Base-by-base conservation (phyloP, 2,797 vertebrate genomes). In the Tolypeutes matacus region DNA sequence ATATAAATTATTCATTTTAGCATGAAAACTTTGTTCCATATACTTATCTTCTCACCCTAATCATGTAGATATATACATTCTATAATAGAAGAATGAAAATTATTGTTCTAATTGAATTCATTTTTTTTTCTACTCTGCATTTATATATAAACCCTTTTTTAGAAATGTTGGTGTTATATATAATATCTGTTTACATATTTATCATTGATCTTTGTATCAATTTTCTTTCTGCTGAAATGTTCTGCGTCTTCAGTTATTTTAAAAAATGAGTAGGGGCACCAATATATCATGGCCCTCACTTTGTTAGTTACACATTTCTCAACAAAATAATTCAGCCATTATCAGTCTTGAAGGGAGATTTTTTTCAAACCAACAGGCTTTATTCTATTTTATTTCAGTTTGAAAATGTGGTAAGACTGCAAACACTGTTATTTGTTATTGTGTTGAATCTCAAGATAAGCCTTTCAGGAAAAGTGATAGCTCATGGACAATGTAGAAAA, bases 331-430 rank as follows among this genome's bases (percentile, higher is more conserved):
- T 83, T 91, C 39, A 65, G 10, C 9, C 34, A 83, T 80, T 51
- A 90, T 56, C 10, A 86, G 3, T 46, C 14, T 31, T 86, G 1
- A 76, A 49, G 53, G 0, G n/a, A 56, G 18, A 18, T 83, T 56
- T 31, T 18, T 46, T 73, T 21, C 20, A 17, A 51, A n/a, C 64
- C 15, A 94, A 39, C 20, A 27, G 27, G 1, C 7, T 88, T 93
- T 91, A 58, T 78, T 89, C 36, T 76, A 58, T 77, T 93, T 77
- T 64, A 81, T 88, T 94, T 97, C 15, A n/a, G 53, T 84, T 83
- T 95, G n/a, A 56, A 76, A 34, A 67, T 34, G 27, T 62, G 53
- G 15, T 93, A 27, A 90, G 60, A 3, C 17, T 92, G 2, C 11
- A 83, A 92, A 86, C 2, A 80, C 20, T 72, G 49, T 29, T 39